Base-by-base conservation (phyloP, 1,140 invertebrate species). In the Orchesella cincta region DNA sequence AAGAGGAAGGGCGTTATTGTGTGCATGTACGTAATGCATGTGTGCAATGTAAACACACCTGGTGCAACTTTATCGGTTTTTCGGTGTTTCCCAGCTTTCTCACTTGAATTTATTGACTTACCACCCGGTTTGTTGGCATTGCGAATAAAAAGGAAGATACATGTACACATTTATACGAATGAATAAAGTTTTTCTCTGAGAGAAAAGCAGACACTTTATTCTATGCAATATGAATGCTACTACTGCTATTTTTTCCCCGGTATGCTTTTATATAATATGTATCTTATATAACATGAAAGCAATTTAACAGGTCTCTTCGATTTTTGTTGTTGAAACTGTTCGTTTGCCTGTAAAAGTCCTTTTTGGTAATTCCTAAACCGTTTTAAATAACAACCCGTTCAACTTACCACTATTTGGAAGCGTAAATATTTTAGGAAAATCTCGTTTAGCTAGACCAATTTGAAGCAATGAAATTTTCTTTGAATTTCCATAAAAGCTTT, bases 1-100 rank as follows among this genome's bases (percentile, higher is more conserved):
- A n/a, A n/a, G n/a, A n/a, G n/a, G n/a, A 18, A 46, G 18, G 39
- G 39, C 18, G 39, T 46, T 46, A 46, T 46, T 5, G 39, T 46
- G 52, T 57, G 52, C 52, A 26, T 57, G 52, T 23, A 26, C 23
- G 14, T 57, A 57, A 31, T 67, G 31, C 31, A 29, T 67, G 28
- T 67, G 31, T 33, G 62, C 62, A 67, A 14, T 67, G 62, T 67
- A 67, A 67, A 67, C 62, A 67, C 62, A 67, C 62, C 62, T 67
- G 62, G 62, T 67, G 62, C 62, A 67, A 67, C 62, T 67, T 67
- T 67, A 29, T 67, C 62, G 62, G 26, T 67, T 33, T 67, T 67
- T 67, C 31, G 12, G 12, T 57, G 3, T 57, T 23, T 57, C 8
- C 20, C 8, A 8, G 8, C 39, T 46, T 46, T 8, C 39, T 12